phyloP scores from a whole-genome alignment of 2,888 invertebrate species.

The Leucophora obtusa region DNA sequence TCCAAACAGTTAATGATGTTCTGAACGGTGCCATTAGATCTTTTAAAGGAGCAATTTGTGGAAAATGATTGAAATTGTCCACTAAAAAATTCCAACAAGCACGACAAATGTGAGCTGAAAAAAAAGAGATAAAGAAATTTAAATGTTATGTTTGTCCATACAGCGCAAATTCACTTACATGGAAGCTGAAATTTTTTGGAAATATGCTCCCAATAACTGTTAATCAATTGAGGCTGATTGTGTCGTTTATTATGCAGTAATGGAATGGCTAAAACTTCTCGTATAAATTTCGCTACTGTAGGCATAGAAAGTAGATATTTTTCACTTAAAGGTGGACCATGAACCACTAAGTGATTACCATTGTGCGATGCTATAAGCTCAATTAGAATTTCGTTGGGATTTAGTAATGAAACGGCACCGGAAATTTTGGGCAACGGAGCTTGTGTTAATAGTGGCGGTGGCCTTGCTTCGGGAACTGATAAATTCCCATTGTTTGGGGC shows the following conservation, averaged over 20 bases:
- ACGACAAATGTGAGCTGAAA: constrained; percentile 66
- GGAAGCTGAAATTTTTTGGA: constrained; percentile 66
- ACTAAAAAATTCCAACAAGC: constrained; percentile 69
- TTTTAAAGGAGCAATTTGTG: constrained; percentile 69
- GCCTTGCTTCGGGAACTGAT: too few relatives aligned
- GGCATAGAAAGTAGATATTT: constrained; percentile 66
- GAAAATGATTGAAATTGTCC: constrained; percentile 68
- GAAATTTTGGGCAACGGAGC: constrained; percentile 49
- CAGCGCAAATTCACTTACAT: constrained; percentile 60
- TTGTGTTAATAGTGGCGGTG: neutral
- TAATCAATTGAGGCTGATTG: constrained; percentile 12
- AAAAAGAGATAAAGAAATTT: neutral
- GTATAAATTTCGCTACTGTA: constrained; percentile 66
- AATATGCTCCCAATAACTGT: constrained; percentile 67
- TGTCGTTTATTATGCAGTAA: constrained; percentile 66
- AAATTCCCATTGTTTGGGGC: too few relatives aligned
- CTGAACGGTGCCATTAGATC: constrained; percentile 70
- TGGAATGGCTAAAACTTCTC: constrained; percentile 70
- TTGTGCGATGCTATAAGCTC: constrained; percentile 60
- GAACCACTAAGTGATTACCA: constrained; percentile 57
- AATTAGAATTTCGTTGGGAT: constrained; percentile 65
- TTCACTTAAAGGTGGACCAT: constrained; percentile 59
- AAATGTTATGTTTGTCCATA: neutral
- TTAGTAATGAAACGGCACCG: constrained; percentile 56
- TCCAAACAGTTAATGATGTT: constrained; percentile 67